Evolutionary conservation across 2,797 vertebrate species (phyloP).

Genomic region (Arctocebus calabarensis): DNA sequence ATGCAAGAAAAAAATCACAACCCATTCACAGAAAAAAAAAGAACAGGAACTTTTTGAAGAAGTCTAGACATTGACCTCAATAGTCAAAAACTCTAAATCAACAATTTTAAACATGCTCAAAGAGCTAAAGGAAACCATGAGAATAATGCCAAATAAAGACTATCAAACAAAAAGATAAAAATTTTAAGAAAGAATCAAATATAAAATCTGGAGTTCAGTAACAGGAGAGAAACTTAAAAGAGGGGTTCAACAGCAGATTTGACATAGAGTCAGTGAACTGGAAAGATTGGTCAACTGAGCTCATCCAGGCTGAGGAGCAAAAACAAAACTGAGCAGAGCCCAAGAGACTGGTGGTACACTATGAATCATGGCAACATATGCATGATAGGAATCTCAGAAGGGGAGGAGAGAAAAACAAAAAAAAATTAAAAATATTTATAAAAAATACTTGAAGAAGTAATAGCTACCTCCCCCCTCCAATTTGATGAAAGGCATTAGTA

Average conservation of each 20-base stretch:
- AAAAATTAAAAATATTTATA: not conserved
- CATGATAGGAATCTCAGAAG: not conserved
- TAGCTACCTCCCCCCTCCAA: not conserved
- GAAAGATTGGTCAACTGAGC: not conserved
- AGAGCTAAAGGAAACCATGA: not conserved
- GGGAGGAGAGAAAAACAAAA: not conserved
- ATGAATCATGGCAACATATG: not conserved
- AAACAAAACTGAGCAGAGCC: not conserved
- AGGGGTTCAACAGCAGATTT: not conserved
- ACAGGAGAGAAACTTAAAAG: not conserved
- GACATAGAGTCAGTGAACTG: not conserved
- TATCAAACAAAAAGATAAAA: not conserved
- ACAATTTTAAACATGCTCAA: not conserved
- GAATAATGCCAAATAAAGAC: not conserved
- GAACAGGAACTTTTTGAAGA: not conserved
- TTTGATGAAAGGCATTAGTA: not conserved
- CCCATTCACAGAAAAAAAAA: not conserved
- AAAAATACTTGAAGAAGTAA: not conserved
- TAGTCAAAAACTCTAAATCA: conserved; percentile 6
- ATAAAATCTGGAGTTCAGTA: not conserved
- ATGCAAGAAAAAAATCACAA: not conserved
- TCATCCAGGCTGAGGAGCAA: not conserved
- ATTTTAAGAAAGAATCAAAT: not conserved
- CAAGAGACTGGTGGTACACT: no score
- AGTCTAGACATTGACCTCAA: not conserved